These are phyloP conservation scores for Phyllostomus discolor DNA, from an alignment of 2,113 vertebrate species.

Conservation along the genomic window DNA sequence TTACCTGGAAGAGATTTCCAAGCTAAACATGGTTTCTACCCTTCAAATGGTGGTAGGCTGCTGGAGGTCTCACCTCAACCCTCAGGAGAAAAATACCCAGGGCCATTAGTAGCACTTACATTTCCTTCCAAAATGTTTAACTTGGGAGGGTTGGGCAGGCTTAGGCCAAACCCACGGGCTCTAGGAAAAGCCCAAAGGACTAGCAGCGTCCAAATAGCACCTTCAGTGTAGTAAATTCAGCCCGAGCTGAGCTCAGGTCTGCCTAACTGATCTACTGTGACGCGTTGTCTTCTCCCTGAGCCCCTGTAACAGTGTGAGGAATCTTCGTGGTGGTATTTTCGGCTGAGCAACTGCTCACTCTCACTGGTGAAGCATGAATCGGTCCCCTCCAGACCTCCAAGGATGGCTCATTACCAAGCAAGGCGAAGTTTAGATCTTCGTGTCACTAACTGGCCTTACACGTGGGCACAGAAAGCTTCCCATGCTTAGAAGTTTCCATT, in stretches of 20 bases:
- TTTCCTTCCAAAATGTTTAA: neutral
- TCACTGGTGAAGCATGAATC: neutral
- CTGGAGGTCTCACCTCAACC: neutral
- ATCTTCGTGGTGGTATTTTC: neutral
- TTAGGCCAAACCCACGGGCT: neutral
- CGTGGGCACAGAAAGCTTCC: neutral
- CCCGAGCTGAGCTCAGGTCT: neutral
- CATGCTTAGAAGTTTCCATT: neutral
- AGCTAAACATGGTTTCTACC: neutral
- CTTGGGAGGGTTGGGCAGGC: neutral
- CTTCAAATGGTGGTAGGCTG: neutral
- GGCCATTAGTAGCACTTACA: neutral
- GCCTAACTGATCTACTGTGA: neutral
- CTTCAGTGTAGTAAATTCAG: neutral
- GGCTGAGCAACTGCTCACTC: neutral
- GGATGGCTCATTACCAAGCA: neutral
- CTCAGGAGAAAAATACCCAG: neutral
- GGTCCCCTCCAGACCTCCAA: neutral
- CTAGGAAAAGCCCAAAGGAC: neutral
- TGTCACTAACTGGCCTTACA: neutral
- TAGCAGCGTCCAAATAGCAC: neutral
- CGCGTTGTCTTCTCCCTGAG: neutral
- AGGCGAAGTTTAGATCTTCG: neutral
- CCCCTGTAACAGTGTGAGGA: neutral
- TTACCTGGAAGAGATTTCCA: slow-evolving; percentile 15